Evolutionary conservation across 2,797 vertebrate species (phyloP).

Genomic region (Centropyge bicolor): DNA sequence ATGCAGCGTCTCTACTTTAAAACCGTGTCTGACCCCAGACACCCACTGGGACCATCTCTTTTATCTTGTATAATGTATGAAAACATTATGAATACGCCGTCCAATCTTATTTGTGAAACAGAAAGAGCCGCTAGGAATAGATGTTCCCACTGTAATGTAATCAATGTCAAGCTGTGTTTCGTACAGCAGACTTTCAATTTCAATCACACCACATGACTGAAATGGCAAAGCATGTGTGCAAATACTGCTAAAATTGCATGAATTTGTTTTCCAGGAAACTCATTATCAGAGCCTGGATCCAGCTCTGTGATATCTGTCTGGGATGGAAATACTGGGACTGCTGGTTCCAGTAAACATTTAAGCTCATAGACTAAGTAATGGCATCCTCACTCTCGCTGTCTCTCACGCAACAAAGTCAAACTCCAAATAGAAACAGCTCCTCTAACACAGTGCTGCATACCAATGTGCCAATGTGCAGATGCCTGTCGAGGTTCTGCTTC

Average conservation of each 20-base stretch:
- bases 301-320: not conserved
- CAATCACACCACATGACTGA: constrained; percentile 9
- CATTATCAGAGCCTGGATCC: constrained; percentile 15
- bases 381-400: constrained; percentile 10
- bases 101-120: constrained; percentile 19
- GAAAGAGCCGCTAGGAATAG: not conserved
- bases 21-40: not conserved
- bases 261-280: constrained; percentile 18
- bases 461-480: constrained; percentile 50
- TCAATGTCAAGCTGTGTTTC: constrained; percentile 21
- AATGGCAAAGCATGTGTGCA: constrained; percentile 17
- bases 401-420: constrained; percentile 42
- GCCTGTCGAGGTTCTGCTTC: constrained; percentile 30
- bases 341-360: constrained; percentile 15
- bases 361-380: constrained; percentile 4
- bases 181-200: constrained; percentile 34
- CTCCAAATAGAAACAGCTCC: constrained; percentile 35
- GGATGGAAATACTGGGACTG: not conserved
- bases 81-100: not conserved
- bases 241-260: constrained; percentile 12
- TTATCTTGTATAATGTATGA: constrained; percentile 21
- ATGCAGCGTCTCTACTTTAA: constrained; percentile 11
- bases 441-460: constrained; percentile 39
- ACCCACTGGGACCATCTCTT: constrained; percentile 1
- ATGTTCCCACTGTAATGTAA: constrained; percentile 6